These are phyloP conservation scores for Lacanobia oleracea DNA, from an alignment of 2,888 invertebrate genomes.

Conservation along the genomic window DNA sequence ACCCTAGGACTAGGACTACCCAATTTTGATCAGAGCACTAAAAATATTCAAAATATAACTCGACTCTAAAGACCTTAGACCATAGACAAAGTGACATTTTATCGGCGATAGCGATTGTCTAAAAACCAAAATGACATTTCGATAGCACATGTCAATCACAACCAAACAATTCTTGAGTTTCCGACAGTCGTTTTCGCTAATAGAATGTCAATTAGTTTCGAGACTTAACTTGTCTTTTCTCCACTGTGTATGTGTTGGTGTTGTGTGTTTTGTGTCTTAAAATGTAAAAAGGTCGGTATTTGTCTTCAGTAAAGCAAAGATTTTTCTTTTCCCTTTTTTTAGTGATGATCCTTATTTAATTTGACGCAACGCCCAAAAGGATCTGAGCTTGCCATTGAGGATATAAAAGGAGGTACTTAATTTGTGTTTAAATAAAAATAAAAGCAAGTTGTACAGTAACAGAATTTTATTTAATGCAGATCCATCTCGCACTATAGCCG, in stretches of 20 bases:
- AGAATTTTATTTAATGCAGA: slow-evolving; percentile 91
- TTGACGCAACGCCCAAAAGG: slow-evolving; percentile 22
- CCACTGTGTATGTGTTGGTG: not conserved
- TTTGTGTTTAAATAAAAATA: slow-evolving; percentile 66
- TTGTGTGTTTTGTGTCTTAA: not conserved
- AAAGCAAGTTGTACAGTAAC: slow-evolving; percentile 85
- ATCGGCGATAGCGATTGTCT: too few relatives aligned
- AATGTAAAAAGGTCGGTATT: not conserved
- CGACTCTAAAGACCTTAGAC: too few relatives aligned
- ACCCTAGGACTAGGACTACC: too few relatives aligned
- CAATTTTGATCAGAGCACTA: too few relatives aligned
- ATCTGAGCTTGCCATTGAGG: slow-evolving; percentile 11
- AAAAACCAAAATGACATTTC: not conserved
- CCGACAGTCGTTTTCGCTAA: not conserved
- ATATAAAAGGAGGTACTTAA: slow-evolving; percentile 5
- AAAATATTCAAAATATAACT: too few relatives aligned
- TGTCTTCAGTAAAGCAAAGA: not conserved
- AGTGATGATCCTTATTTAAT: slow-evolving; percentile 31
- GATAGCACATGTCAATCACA: not conserved
- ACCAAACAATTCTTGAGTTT: not conserved
- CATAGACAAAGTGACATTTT: too few relatives aligned
- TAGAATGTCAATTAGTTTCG: too few relatives aligned
- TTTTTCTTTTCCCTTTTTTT: not conserved
- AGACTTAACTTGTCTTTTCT: not conserved
- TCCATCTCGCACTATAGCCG: slow-evolving; percentile 89